Evolutionary conservation across 2,113 vertebrate species (phyloP), one percentile per base, ranked within the genome.

Genomic region (Ascaphus truei): DNA sequence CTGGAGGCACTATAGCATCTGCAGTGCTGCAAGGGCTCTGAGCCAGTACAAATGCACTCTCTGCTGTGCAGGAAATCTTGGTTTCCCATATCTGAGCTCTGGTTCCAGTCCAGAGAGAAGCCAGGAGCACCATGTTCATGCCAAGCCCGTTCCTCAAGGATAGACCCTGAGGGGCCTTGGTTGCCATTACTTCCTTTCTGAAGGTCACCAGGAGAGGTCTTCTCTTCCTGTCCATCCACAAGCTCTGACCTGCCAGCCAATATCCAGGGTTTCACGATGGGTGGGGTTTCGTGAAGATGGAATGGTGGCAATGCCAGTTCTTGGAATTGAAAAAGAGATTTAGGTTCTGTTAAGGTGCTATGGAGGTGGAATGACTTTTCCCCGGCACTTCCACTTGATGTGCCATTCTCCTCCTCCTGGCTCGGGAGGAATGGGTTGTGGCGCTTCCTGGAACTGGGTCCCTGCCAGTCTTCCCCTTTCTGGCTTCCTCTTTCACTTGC

Each of bases 341-440:
- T 81, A 11, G 79, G 30, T 3, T 75, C 77, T 0, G 75, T 74
- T 39, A 86, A 80, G 0, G 86, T 79, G 48, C 85, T 80, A 62
- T 98, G 96, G 48, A 98, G 89, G 76, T 91, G 94, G 78, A 99
- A 98, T 34, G 96, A 96, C 39, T 80, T 80, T 72, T 90, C 84
- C 27, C 74, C 77, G 23, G 79, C 31, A 56, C 29, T 45, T 68
- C 85, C 85, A n/a, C 79, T 80, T 31, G 77, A 82, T 2, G 79
- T 37, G 36, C 84, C 86, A 15, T 85, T 83, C 48, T 90, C 89
- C 22, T 93, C 83, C 1, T 86, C 78, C 0, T 87, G 77, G 1
- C 85, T 92, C n/a, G 93, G 77, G 60, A 96, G 84, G 84, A 99
- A 99, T 2, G 97, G 96, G 47, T 99, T 98, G 59, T 91, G 93